phyloP scores from a whole-genome alignment of 2,888 invertebrate genomes.

The Cataglyphis altisquamis region DNA sequence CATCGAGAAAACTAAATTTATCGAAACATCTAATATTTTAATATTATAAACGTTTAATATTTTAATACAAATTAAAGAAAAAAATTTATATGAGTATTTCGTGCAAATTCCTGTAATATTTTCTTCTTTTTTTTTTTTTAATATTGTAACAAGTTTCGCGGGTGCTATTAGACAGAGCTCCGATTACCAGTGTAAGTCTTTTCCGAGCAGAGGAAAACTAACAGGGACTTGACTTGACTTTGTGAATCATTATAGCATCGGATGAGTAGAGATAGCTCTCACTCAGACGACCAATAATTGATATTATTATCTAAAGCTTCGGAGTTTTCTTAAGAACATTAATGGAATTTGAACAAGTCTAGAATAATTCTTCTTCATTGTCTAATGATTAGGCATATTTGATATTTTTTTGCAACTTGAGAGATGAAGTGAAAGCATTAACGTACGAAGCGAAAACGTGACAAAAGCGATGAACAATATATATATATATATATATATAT shows the following conservation, averaged over 20 bases:
- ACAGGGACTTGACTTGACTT: no score
- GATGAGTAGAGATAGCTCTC: no score
- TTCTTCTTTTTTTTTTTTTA: neutral
- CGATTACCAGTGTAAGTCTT: no score
- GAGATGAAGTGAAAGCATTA: conserved; percentile 16
- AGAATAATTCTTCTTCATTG: no score
- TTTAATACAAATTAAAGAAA: neutral
- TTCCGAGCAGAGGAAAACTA: no score
- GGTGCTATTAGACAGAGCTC: no score
- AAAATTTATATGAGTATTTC: neutral
- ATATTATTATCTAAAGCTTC: no score
- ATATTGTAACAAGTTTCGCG: neutral
- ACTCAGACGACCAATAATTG: no score
- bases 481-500: neutral
- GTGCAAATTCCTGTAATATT: neutral
- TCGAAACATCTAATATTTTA: neutral
- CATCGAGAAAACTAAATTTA: neutral
- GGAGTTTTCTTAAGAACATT: no score
- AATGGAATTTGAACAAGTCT: no score
- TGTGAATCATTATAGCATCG: no score
- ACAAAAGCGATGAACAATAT: conserved; percentile 38
- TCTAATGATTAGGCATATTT: neutral
- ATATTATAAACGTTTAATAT: neutral
- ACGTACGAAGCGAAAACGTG: conserved; percentile 13
- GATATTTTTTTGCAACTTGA: neutral